Evolutionary conservation across 2,113 vertebrate species (phyloP).

Genomic region (Ailurus styani): DNA sequence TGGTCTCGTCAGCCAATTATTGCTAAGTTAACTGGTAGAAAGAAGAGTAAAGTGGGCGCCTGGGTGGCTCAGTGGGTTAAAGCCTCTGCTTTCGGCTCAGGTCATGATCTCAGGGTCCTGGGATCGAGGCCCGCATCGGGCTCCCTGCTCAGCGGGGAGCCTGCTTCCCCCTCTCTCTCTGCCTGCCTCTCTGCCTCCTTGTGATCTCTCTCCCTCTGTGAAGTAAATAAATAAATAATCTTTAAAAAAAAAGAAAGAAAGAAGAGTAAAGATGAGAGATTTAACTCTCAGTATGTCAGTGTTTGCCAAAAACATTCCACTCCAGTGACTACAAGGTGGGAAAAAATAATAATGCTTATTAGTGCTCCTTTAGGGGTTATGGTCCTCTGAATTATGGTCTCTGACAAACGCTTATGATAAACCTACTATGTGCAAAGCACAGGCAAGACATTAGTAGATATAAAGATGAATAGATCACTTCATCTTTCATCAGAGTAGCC

Average conservation of each 20-base stretch:
- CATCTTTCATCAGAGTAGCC: neutral
- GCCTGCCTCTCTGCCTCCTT: too few relatives aligned
- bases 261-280: conserved; percentile 39
- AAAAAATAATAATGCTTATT: neutral
- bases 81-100: too few relatives aligned
- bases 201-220: too few relatives aligned
- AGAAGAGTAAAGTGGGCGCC: neutral
- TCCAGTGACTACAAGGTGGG: neutral
- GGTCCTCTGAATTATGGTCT: neutral
- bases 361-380: neutral
- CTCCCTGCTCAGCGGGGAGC: too few relatives aligned
- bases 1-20: conserved; percentile 54
- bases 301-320: conserved; percentile 11
- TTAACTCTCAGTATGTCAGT: conserved; percentile 1
- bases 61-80: too few relatives aligned
- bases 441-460: neutral
- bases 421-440: neutral
- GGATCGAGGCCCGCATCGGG: too few relatives aligned
- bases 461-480: neutral
- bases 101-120: too few relatives aligned
- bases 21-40: neutral
- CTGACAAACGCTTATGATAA: neutral
- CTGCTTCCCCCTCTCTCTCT: too few relatives aligned
- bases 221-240: too few relatives aligned
- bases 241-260: too few relatives aligned